Conservation (phyloP, 2,888 invertebrate species). For the Lasius platythorax region DNA sequence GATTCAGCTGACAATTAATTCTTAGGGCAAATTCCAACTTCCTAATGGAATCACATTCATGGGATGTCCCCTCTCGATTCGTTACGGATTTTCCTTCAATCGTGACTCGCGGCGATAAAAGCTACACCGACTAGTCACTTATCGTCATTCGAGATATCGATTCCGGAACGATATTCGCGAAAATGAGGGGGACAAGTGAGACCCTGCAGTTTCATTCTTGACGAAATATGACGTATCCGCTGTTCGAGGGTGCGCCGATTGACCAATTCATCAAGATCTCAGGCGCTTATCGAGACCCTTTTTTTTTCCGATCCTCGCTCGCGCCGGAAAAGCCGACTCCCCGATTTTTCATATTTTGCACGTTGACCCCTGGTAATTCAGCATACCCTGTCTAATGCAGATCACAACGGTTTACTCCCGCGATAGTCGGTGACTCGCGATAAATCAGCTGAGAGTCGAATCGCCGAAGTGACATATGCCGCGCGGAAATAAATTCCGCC, state of each 20-base stretch:
- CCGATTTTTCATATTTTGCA: conserved; percentile 74
- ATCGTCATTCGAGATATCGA: conserved; percentile 36
- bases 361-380: conserved; percentile 51
- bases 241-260: conserved; percentile 57
- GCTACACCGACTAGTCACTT: conserved; percentile 34
- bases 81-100: conserved; percentile 77
- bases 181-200: conserved; percentile 34
- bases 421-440: conserved; percentile 48
- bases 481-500: conserved; percentile 34
- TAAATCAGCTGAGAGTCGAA: conserved; percentile 67
- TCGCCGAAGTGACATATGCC: conserved; percentile 60
- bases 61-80: conserved; percentile 71
- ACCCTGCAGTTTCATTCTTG: conserved; percentile 42
- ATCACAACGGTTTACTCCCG: conserved; percentile 61
- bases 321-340: conserved; percentile 40
- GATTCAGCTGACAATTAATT: conserved; percentile 25
- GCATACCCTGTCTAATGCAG: conserved; percentile 56
- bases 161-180: not conserved
- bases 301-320: conserved; percentile 30
- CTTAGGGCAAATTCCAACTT: not conserved
- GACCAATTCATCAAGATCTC: conserved; percentile 72
- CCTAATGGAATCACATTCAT: conserved; percentile 43
- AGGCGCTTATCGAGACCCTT: conserved; percentile 55
- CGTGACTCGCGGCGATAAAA: conserved; percentile 60
- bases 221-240: conserved; percentile 66